Evolutionary conservation across 2,888 invertebrate genomes (phyloP).

Genomic region (Lasioglossum morio): DNA sequence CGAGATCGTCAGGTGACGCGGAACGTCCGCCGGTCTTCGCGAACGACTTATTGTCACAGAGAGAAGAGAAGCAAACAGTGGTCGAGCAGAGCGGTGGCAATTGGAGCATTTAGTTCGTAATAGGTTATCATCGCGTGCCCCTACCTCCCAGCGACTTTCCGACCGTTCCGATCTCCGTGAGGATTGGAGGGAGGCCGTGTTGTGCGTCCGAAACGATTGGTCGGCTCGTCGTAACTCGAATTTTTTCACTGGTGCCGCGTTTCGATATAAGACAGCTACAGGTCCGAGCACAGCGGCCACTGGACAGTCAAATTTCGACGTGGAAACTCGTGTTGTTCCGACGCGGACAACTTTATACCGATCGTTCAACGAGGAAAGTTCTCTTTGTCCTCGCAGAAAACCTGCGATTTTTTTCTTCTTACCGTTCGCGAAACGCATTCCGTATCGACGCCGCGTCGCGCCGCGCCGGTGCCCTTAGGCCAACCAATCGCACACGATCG

Average conservation of each 20-base stretch:
- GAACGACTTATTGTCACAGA: neutral
- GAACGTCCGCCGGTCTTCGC: neutral
- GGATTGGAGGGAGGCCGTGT: conserved; percentile 57
- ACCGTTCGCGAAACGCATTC: neutral
- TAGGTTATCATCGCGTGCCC: conserved; percentile 71
- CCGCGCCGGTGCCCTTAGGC: neutral
- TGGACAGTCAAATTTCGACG: conserved; percentile 31
- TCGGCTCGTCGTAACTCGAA: conserved; percentile 31
- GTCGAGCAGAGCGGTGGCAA: conserved; percentile 50
- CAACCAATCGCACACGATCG: neutral
- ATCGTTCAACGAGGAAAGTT: neutral
- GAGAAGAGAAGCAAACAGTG: conserved; percentile 49
- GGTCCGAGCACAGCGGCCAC: conserved; percentile 30
- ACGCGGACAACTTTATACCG: neutral
- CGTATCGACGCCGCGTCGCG: neutral
- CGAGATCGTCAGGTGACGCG: conserved; percentile 1
- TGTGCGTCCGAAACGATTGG: conserved; percentile 62
- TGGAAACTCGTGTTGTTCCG: neutral
- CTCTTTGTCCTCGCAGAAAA: neutral
- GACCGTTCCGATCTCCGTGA: conserved; percentile 12
- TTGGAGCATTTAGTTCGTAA: conserved; percentile 71
- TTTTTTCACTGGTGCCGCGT: conserved; percentile 54
- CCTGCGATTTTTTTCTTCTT: neutral
- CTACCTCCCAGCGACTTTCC: conserved; percentile 41
- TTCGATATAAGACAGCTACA: conserved; percentile 66